phyloP scores from a whole-genome alignment of 2,113 vertebrate genomes.

The Thymallus thymallus region DNA sequence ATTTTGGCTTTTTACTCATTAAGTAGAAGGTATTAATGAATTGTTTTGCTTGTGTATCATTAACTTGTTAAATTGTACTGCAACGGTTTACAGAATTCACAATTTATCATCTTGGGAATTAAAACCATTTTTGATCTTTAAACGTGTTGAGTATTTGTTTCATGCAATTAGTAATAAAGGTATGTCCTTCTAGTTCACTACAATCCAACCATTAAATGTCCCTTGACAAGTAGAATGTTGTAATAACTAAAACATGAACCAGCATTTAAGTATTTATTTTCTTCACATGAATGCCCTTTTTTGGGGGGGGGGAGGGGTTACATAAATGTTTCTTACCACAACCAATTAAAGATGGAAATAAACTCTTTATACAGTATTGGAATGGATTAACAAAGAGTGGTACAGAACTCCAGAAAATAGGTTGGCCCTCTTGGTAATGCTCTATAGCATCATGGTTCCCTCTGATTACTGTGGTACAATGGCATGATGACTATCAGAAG shows the following conservation, averaged over 20 bases:
- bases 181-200: background rate
- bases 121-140: constrained; percentile 83
- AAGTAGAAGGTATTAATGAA: constrained; percentile 65
- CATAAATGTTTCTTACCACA: no score
- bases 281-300: background rate
- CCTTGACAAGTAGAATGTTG: no score
- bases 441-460: background rate
- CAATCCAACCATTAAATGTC: background rate
- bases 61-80: constrained; percentile 84
- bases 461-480: constrained; percentile 32
- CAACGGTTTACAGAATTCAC: constrained; percentile 85
- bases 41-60: constrained; percentile 80
- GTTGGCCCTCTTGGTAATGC: no score
- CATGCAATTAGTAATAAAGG: background rate
- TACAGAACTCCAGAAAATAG: no score
- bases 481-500: constrained; percentile 55
- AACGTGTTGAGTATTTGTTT: constrained; percentile 55
- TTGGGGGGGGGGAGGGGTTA: no score
- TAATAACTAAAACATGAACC: background rate
- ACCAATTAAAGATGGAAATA: no score
- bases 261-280: background rate
- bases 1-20: constrained; percentile 67
- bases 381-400: no score
- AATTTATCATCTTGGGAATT: constrained; percentile 87
- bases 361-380: background rate